Evolutionary conservation across 2,888 invertebrate species (phyloP), one percentile per base, ranked within the genome.

Genomic region (Drosophila conformis): DNA sequence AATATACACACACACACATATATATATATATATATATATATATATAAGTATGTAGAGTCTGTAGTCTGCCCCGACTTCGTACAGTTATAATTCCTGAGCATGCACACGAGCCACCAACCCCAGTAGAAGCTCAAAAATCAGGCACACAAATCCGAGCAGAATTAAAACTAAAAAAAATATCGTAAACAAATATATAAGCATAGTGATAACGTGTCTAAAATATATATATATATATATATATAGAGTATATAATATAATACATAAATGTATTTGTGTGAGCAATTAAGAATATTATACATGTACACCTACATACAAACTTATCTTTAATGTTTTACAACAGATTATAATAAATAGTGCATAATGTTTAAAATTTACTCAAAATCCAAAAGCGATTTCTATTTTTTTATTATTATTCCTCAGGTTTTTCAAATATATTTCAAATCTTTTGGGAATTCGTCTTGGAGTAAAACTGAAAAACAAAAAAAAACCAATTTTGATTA

Each of bases 301-400:
- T 80, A 82, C 73, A 68, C 77, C 70, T 67, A 76, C 51, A 72
- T 46, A 75, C 64, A 83, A 68, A 79, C 77, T 72, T 82, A 85
- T 73, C 18, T 53, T 54, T 54, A 87, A 87, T 83, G 86, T 87
- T 87, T 87, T 87, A 87, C 88, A 87, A 76, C 15, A 54, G 72
- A 87, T 74, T 83, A 83, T 67, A 83, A 80, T 86, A 83, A 84
- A 76, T 83, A 83, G 87, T 73, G 69, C 70, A 73, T 87, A 87
- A 77, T 78, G 87, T 87, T 87, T 78, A 59, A 84, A 80, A 69
- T 75, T 63, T 53, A 65, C 35, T 49, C 18, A 31, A 68, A 46
- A 33, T 18, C 3, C 6, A 15, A 31, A 21, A 21, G 33, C 27
- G 2, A n/a, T n/a, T 52, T 25, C 13, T 6, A 7, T 8, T 6